Conservation (phyloP, 2,888 invertebrate genomes). For the Ischnura elegans region DNA sequence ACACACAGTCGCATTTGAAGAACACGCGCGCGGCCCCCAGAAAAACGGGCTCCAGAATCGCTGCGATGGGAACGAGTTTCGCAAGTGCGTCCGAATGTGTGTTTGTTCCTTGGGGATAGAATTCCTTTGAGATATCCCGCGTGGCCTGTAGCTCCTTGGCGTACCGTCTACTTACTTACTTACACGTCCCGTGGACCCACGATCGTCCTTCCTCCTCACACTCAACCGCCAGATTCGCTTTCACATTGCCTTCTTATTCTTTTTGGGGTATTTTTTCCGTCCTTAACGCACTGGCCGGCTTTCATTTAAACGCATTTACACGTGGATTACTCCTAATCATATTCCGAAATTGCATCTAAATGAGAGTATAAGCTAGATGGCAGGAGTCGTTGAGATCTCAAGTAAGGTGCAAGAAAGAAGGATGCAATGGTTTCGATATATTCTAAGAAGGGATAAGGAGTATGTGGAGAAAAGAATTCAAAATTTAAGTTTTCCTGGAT, state of each 20-base stretch:
- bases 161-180: neutral
- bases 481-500: too few species aligned
- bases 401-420: too few species aligned
- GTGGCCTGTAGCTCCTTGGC: conserved; percentile 16
- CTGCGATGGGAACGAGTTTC: conserved; percentile 27
- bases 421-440: too few species aligned
- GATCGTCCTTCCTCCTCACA: neutral
- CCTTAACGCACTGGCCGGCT: neutral
- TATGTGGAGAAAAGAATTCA: too few species aligned
- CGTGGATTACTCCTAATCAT: too few species aligned
- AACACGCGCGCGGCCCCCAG: neutral
- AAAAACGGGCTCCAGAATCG: neutral
- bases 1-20: too few species aligned
- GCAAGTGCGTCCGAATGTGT: neutral
- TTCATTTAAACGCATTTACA: neutral
- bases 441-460: too few species aligned
- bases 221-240: neutral
- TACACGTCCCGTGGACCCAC: neutral
- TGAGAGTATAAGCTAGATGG: too few species aligned
- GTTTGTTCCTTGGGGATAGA: neutral
- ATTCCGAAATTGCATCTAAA: too few species aligned
- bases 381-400: too few species aligned
- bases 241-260: conserved; percentile 43
- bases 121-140: conserved; percentile 22
- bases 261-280: neutral